A percentile compares a stretch with the other conserved stretches of the same genome.
Conservation (phyloP, 1,140 invertebrate genomes). For the Leptestheria dahalacensis region DNA sequence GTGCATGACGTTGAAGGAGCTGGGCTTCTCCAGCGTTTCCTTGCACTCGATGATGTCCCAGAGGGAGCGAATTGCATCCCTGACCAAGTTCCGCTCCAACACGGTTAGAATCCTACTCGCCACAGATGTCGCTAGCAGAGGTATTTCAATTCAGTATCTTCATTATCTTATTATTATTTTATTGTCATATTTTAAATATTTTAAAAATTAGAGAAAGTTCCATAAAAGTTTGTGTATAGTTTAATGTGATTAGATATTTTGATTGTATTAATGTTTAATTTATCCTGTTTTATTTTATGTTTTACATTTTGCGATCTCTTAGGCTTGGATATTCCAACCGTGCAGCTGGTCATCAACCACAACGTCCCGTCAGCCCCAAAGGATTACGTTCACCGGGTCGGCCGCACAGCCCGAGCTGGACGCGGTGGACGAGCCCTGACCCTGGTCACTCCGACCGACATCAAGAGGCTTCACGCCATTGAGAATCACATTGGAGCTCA, state of each 20-base stretch:
- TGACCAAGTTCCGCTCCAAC: slow-evolving; percentile 75
- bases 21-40: slow-evolving; percentile 73
- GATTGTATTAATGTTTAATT: too few relatives aligned
- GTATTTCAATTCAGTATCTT: too few relatives aligned
- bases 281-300: not conserved
- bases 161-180: too few relatives aligned
- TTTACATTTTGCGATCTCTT: too few relatives aligned
- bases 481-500: slow-evolving; percentile 72
- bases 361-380: slow-evolving; percentile 74
- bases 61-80: slow-evolving; percentile 54
- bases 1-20: slow-evolving; percentile 66
- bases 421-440: slow-evolving; percentile 71
- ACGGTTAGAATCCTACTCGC: slow-evolving; percentile 74
- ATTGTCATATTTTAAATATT: too few relatives aligned
- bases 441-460: slow-evolving; percentile 79
- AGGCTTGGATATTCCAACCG: slow-evolving; percentile 64
- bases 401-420: slow-evolving; percentile 86
- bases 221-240: too few relatives aligned
- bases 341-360: slow-evolving; percentile 88
- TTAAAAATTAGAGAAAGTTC: too few relatives aligned
- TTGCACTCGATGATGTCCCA: slow-evolving; percentile 75
- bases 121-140: slow-evolving; percentile 91
- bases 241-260: too few relatives aligned
- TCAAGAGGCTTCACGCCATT: slow-evolving; percentile 69
- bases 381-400: slow-evolving; percentile 94